Evolutionary conservation across 2,797 vertebrate genomes (phyloP).

Genomic region (Orientallactaga sibirica): DNA sequence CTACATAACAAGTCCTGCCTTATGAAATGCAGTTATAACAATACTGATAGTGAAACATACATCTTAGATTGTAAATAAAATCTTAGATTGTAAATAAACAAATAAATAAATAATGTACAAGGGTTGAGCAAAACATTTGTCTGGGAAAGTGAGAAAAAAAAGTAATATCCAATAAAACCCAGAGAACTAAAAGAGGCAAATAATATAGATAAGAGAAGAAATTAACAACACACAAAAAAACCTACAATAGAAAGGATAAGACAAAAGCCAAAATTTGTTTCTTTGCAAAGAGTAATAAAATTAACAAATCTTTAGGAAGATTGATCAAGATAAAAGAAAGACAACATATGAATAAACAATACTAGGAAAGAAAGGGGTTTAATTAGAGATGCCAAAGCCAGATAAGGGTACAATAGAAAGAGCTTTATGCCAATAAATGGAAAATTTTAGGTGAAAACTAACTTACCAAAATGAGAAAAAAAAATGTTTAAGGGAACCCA

Average conservation of each 20-base stretch:
- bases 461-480: conserved; percentile 47
- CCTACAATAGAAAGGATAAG: conserved; percentile 63
- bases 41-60: background rate
- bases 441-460: conserved; percentile 64
- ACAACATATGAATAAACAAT: conserved; percentile 69
- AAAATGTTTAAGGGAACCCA: conserved; percentile 18
- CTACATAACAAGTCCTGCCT: background rate
- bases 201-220: conserved; percentile 64
- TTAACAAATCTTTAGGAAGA: conserved; percentile 68
- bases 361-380: conserved; percentile 58
- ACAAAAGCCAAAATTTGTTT: conserved; percentile 71
- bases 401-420: conserved; percentile 65
- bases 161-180: conserved; percentile 49
- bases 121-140: conserved; percentile 38
- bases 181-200: conserved; percentile 54
- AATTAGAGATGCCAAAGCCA: conserved; percentile 69
- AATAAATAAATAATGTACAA: background rate
- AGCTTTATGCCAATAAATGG: conserved; percentile 58
- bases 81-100: no score
- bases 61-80: no score
- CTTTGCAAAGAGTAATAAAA: conserved; percentile 69
- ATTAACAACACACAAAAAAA: conserved; percentile 72
- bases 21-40: conserved; percentile 46
- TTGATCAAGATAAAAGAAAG: conserved; percentile 72
- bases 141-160: background rate